Evolutionary conservation across 2,888 invertebrate species (phyloP).

Genomic region (Archips xylosteana): DNA sequence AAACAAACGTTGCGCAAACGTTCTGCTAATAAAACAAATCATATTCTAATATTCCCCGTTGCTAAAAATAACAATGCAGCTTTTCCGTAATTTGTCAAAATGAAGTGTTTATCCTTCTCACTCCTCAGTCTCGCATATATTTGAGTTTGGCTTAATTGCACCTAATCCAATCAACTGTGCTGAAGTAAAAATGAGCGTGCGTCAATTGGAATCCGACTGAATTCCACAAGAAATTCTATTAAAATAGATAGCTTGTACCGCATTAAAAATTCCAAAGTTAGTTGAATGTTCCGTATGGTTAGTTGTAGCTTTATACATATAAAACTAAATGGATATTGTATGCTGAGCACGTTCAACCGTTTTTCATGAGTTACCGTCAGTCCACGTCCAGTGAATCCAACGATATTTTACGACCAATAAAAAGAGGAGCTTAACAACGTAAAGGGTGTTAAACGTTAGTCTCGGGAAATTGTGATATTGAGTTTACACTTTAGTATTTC

Average conservation of each 20-base stretch:
- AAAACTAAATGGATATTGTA: background rate
- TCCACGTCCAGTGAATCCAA: constrained; percentile 22
- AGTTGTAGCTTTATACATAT: background rate
- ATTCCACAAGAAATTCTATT: background rate
- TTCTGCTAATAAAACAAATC: no score
- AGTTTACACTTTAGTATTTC: constrained; percentile 35
- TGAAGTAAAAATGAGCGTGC: constrained; percentile 1
- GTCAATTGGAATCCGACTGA: background rate
- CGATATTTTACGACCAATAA: constrained; percentile 37
- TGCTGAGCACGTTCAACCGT: constrained; percentile 15
- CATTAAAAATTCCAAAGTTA: background rate
- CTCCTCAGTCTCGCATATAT: constrained; percentile 7
- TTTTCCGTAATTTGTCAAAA: constrained; percentile 9
- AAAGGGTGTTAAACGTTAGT: constrained; percentile 32
- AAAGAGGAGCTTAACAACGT: constrained; percentile 33
- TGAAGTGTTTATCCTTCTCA: constrained; percentile 3
- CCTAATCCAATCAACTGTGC: constrained; percentile 7
- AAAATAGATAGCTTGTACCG: background rate
- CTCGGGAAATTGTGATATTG: constrained; percentile 38
- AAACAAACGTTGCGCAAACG: no score
- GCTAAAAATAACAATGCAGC: background rate
- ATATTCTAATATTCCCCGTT: background rate
- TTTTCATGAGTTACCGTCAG: constrained; percentile 25
- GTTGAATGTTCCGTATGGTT: background rate
- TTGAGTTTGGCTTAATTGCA: constrained; percentile 11